Conservation (phyloP, 1,140 invertebrate genomes). For the Gryllus bimaculatus region DNA sequence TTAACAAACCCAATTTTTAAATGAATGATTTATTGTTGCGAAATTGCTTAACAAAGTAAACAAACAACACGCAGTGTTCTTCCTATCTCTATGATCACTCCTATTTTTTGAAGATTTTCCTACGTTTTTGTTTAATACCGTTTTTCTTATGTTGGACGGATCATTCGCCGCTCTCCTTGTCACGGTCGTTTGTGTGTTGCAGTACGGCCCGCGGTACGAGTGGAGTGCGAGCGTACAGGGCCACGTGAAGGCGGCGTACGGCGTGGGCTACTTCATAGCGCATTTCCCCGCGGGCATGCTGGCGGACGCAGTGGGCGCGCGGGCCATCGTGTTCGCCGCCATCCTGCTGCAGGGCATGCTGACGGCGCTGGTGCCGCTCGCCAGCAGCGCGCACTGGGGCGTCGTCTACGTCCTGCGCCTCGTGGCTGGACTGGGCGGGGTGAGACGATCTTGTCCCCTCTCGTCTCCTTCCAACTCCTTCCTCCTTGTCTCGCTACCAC, state of each 20-base stretch:
- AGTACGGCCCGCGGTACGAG: constrained; percentile 46
- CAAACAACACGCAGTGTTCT: too few relatives aligned
- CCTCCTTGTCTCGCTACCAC: too few relatives aligned
- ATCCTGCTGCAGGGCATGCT: background rate
- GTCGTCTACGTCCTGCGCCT: background rate
- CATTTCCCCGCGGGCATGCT: constrained; percentile 15
- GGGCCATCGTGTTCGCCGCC: background rate
- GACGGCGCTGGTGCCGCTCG: background rate
- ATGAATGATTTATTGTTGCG: too few relatives aligned
- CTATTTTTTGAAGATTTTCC: too few relatives aligned
- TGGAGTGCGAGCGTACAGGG: constrained; percentile 46
- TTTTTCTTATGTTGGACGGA: too few relatives aligned
- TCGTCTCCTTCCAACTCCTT: too few relatives aligned
- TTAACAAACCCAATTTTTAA: too few relatives aligned
- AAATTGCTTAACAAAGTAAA: too few relatives aligned
- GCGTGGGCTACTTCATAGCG: background rate
- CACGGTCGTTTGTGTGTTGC: constrained; percentile 7
- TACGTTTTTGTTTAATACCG: too few relatives aligned
- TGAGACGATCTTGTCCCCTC: background rate
- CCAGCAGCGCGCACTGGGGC: background rate
- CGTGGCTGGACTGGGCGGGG: background rate
- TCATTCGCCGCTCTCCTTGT: background rate
- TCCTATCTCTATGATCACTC: too few relatives aligned
- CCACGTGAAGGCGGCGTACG: constrained; percentile 41
- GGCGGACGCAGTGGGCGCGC: constrained; percentile 1